Percentiles rank a stretch among this genome's conserved stretches.
These are phyloP conservation scores for Lethenteron reissneri DNA, from an alignment of 2,113 vertebrate genomes.

Conservation along the genomic window DNA sequence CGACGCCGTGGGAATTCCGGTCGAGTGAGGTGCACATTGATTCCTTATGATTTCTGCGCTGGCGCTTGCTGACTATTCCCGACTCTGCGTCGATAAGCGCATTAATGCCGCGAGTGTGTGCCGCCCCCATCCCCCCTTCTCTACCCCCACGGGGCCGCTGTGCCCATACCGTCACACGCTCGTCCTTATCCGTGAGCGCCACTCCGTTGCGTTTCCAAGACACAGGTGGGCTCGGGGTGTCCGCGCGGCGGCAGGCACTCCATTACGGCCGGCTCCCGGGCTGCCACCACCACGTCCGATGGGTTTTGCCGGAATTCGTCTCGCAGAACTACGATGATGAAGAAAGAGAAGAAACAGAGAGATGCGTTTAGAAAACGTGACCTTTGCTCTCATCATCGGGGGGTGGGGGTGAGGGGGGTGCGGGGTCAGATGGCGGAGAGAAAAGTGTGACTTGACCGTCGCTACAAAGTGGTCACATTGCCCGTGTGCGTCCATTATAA, in stretches of 20 bases:
- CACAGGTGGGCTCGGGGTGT: conserved; percentile 84
- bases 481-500: too few relatives aligned
- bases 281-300: conserved; percentile 77
- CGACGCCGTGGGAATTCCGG: too few relatives aligned
- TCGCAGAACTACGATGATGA: conserved; percentile 41
- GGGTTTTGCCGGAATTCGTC: conserved; percentile 97
- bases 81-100: too few relatives aligned
- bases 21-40: too few relatives aligned
- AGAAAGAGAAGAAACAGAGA: conserved; percentile 1
- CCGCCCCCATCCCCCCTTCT: not conserved
- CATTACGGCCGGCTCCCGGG: conserved; percentile 77
- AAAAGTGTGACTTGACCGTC: too few relatives aligned
- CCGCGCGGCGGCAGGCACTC: conserved; percentile 86
- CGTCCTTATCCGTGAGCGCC: conserved; percentile 70
- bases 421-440: too few relatives aligned
- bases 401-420: too few relatives aligned
- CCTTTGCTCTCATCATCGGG: too few relatives aligned
- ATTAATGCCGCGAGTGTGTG: too few relatives aligned
- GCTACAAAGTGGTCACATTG: too few relatives aligned
- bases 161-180: conserved; percentile 59
- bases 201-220: conserved; percentile 97
- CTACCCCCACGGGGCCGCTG: conserved; percentile 76
- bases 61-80: too few relatives aligned
- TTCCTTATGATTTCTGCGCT: too few relatives aligned
- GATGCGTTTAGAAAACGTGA: not conserved